Base-by-base conservation (phyloP, 1,140 invertebrate species). In the Tetragnatha versicolor region DNA sequence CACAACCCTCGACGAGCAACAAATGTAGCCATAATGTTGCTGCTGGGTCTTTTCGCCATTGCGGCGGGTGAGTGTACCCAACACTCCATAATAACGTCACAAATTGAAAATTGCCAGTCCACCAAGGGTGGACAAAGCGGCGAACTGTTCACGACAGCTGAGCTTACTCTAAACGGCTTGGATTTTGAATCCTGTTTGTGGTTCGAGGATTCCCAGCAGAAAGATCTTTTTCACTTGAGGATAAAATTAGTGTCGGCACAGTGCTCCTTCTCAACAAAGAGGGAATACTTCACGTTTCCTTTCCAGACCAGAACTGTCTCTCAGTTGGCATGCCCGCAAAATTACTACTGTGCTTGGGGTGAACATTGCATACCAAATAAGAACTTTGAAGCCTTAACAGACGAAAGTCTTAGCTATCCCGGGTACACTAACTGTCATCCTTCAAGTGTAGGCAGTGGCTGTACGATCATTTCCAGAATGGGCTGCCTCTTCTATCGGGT, bases 391-490 rank as follows among this genome's bases (percentile, higher is more conserved):
- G 55, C 55, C 20, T n/a, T 60, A 4, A 29, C 37, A 25, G 22
- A 47, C 4, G 39, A 66, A 45, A 66, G 63, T n/a, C 2, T 47
- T 3, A 6, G 3, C 4, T 66, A 66, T 22, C 63, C 63, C 3
- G 63, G 63, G 14, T 10, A 5, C 6, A 45, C 37, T 6, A 29
- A 66, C n/a, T 66, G 37, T 47, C 63, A 66, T 45, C 63, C 63
- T 3, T 66, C 39, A 6, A 66, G 22, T 47, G 42, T 66, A 3
- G 63, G 63, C 3, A 66, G 63, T 47, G 63, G 63, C 3, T 66
- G 63, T n/a, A 29, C 31, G 3, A 66, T 66, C 14, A 47, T 47
- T 10, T 66, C 63, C 14, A 45, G 63, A 47, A 66, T 66, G 63
- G 63, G 63, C 2, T 66, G 63, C 42, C 25, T 66, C 6, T 66